Percentiles rank a stretch among this genome's conserved stretches.
Evolutionary conservation across 2,888 invertebrate species (phyloP).

Genomic region (Chesias legatella): DNA sequence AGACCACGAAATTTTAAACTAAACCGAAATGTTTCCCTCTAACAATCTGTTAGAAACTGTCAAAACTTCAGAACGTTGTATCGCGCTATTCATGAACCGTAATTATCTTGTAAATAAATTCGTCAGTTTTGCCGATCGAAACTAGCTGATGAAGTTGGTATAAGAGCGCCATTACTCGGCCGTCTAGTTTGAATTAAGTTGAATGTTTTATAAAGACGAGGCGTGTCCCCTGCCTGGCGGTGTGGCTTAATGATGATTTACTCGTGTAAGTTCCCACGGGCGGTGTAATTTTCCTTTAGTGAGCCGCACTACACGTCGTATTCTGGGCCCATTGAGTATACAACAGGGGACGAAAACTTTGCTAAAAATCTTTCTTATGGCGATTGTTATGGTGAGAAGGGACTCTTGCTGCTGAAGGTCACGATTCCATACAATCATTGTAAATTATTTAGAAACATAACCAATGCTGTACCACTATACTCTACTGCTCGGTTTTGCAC

Average conservation of each 20-base stretch:
- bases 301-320: constrained; percentile 51
- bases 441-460: too few species aligned
- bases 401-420: too few species aligned
- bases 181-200: constrained; percentile 68
- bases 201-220: constrained; percentile 76
- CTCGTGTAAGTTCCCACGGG: constrained; percentile 64
- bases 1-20: too few species aligned
- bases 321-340: constrained; percentile 31
- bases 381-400: too few species aligned
- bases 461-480: too few species aligned
- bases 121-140: constrained; percentile 3
- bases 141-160: constrained; percentile 9
- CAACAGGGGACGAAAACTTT: too few species aligned
- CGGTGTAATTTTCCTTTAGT: constrained; percentile 73
- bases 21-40: too few species aligned
- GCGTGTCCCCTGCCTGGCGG: constrained; percentile 51
- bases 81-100: constrained; percentile 6
- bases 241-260: constrained; percentile 72
- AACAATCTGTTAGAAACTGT: too few species aligned
- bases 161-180: constrained; percentile 48
- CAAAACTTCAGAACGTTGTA: not conserved
- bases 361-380: too few species aligned
- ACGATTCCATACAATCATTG: too few species aligned
- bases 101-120: constrained; percentile 7
- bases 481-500: too few species aligned